Conservation (phyloP, 2,113 vertebrate species). For the Camarhynchus parvulus region DNA sequence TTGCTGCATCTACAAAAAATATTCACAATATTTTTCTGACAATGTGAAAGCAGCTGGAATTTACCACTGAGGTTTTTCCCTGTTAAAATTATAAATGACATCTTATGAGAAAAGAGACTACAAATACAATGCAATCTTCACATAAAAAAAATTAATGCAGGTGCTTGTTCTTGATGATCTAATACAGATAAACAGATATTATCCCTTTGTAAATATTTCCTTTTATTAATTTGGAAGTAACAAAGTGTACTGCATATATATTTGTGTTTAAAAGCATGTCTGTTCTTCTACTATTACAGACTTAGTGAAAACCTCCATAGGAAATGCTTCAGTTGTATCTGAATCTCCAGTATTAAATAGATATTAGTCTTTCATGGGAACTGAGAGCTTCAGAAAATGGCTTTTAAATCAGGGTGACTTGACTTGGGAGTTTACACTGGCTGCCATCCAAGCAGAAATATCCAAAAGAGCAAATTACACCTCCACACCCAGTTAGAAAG, state of each 20-base stretch:
- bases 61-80: not conserved
- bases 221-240: not conserved
- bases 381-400: conserved; percentile 47
- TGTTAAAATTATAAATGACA: not conserved
- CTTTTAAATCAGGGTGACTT: conserved; percentile 65
- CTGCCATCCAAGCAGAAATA: conserved; percentile 49
- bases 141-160: not conserved
- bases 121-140: not conserved
- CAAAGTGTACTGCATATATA: not conserved
- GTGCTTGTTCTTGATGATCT: not conserved
- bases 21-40: not conserved
- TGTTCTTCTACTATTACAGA: not conserved
- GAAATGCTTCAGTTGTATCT: conserved; percentile 16
- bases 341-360: not conserved
- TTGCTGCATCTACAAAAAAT: not conserved
- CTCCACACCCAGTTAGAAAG: conserved; percentile 75
- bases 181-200: not conserved
- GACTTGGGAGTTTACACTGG: conserved; percentile 68
- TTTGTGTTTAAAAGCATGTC: not conserved
- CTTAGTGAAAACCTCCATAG: not conserved
- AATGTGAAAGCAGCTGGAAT: not conserved
- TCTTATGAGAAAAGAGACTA: not conserved
- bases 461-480: conserved; percentile 69
- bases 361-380: conserved; percentile 52
- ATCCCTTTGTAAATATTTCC: not conserved